These are phyloP conservation scores for Trididemnum miniatum DNA, from an alignment of 23 tunicate species.

Conservation along the genomic window DNA sequence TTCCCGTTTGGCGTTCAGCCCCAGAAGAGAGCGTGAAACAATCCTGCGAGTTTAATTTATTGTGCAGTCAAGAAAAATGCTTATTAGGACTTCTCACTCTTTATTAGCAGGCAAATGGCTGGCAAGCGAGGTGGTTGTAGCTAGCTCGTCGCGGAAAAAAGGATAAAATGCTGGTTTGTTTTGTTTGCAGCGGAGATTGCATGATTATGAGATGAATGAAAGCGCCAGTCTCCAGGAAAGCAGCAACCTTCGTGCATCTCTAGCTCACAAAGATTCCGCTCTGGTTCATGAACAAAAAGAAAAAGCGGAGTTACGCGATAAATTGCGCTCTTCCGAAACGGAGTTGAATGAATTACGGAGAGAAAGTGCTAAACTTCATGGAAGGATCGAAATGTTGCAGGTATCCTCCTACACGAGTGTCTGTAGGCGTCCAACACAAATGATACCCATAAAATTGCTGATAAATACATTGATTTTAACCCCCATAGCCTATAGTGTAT, in stretches of 20 bases:
- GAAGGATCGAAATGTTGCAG: conserved; percentile 74
- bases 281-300: conserved; percentile 43
- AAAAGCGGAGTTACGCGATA: conserved; percentile 44
- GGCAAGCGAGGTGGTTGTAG: too few relatives aligned
- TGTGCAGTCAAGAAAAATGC: neutral
- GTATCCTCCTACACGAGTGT: too few relatives aligned
- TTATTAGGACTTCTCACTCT: neutral
- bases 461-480: too few relatives aligned
- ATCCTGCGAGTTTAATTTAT: too few relatives aligned
- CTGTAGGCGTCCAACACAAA: too few relatives aligned
- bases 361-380: conserved; percentile 63
- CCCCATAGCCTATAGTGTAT: too few relatives aligned
- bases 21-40: too few relatives aligned
- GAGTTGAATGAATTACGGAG: conserved; percentile 44
- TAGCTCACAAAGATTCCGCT: conserved; percentile 51
- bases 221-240: conserved; percentile 31
- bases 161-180: too few relatives aligned
- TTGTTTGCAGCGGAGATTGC: neutral
- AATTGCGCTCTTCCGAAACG: conserved; percentile 34
- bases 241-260: conserved; percentile 45
- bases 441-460: too few relatives aligned
- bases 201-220: conserved; percentile 9
- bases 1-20: too few relatives aligned
- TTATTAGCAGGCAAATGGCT: neutral
- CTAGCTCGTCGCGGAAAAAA: too few relatives aligned